These are phyloP conservation scores for Microctenopoma steveboyesi DNA, from an alignment of 2,797 vertebrate genomes.

Conservation along the genomic window DNA sequence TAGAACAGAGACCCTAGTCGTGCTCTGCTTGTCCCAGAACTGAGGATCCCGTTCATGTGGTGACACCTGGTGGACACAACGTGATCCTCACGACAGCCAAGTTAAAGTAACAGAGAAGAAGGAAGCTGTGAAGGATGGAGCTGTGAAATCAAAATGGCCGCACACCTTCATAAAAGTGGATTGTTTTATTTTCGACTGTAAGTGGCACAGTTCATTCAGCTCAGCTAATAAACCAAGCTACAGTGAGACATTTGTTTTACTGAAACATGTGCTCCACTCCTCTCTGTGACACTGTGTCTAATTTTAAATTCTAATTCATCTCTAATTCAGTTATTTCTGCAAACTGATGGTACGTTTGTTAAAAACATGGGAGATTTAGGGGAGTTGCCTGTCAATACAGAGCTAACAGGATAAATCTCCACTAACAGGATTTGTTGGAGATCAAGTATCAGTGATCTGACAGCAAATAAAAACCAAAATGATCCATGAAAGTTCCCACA, in stretches of 20 bases:
- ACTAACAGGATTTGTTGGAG: too few relatives aligned
- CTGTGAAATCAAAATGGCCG: neutral
- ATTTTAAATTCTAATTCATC: too few relatives aligned
- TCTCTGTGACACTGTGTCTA: too few relatives aligned
- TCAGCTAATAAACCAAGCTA: neutral
- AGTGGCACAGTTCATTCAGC: neutral
- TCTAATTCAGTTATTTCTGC: too few relatives aligned
- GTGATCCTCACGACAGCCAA: neutral
- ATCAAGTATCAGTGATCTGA: neutral
- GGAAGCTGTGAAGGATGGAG: neutral
- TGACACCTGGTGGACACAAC: slow-evolving; percentile 58
- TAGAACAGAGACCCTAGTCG: neutral
- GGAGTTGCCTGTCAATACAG: too few relatives aligned
- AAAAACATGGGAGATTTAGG: too few relatives aligned
- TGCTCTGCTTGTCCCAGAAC: neutral
- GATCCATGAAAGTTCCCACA: too few relatives aligned
- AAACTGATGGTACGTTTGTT: too few relatives aligned
- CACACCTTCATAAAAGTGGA: slow-evolving; percentile 9
- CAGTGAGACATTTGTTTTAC: neutral
- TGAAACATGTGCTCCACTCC: too few relatives aligned
- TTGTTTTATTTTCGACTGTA: neutral
- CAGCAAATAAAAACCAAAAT: too few relatives aligned
- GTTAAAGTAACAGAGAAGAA: too few relatives aligned
- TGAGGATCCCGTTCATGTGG: slow-evolving; percentile 13
- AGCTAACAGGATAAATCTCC: too few relatives aligned